Evolutionary conservation across 23 tunicate species (phyloP).

Genomic region (Halocynthia aurantium): DNA sequence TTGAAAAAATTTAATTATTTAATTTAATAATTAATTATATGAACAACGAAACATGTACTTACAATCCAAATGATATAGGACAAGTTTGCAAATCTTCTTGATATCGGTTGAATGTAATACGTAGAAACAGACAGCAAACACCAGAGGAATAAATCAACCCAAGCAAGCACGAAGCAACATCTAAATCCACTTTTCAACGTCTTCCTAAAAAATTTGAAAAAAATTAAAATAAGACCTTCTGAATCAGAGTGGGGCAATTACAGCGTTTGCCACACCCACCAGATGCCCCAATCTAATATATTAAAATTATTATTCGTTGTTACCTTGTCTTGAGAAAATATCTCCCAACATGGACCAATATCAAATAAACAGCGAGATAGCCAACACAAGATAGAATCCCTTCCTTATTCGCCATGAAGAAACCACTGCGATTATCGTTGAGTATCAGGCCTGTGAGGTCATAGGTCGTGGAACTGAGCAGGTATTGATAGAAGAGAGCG

Average conservation of each 20-base stretch:
- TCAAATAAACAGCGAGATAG: conserved; percentile 52
- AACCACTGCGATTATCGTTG: conserved; percentile 30
- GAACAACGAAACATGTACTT: too few relatives aligned
- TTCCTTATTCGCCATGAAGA: conserved; percentile 83
- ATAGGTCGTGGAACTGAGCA: conserved; percentile 12
- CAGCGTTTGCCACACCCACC: conserved; percentile 7
- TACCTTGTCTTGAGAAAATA: conserved; percentile 51
- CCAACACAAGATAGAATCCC: conserved; percentile 76
- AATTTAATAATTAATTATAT: too few relatives aligned
- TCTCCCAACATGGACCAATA: conserved; percentile 49
- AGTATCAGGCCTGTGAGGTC: conserved; percentile 25
- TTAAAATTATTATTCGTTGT: too few relatives aligned
- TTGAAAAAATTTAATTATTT: too few relatives aligned
- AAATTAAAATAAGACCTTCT: too few relatives aligned
- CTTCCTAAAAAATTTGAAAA: too few relatives aligned
- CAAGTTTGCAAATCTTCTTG: conserved; percentile 68
- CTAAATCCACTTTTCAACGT: too few relatives aligned
- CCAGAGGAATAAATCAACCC: too few relatives aligned
- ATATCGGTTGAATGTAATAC: conserved; percentile 40
- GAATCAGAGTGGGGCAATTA: not conserved
- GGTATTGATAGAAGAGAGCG: conserved; percentile 39
- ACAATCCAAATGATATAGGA: conserved; percentile 60
- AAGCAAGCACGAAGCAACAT: too few relatives aligned
- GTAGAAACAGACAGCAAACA: too few relatives aligned
- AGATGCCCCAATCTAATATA: too few relatives aligned